phyloP scores from a whole-genome alignment of 2,888 invertebrate genomes.

The Temnothorax rugatulus region DNA sequence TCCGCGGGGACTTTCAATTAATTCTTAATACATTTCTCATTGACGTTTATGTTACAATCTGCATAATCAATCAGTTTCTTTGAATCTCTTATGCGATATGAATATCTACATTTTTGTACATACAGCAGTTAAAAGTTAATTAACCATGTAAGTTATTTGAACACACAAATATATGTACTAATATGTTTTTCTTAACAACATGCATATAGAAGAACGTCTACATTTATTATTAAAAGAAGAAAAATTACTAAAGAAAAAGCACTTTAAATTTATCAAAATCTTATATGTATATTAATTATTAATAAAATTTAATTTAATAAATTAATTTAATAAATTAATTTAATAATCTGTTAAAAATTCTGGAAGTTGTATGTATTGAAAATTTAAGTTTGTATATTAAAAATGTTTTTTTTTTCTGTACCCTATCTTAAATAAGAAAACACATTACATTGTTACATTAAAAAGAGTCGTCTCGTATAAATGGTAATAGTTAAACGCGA shows the following conservation, averaged over 20 bases:
- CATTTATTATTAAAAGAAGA: neutral
- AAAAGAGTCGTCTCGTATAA: neutral
- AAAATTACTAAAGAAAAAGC: neutral
- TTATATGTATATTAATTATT: neutral
- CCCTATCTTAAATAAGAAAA: neutral
- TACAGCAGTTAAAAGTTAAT: constrained; percentile 12
- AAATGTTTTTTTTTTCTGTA: neutral
- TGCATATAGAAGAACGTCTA: neutral
- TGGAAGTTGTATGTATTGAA: neutral
- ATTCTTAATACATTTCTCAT: constrained; percentile 55
- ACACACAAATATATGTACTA: neutral
- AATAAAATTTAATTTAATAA: constrained; percentile 7
- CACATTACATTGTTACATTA: neutral
- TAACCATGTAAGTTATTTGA: neutral
- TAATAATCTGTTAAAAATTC: neutral
- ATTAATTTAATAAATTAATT: no score
- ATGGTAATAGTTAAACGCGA: neutral
- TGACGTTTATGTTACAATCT: constrained; percentile 14
- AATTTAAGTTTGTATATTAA: neutral
- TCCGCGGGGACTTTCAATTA: constrained; percentile 50
- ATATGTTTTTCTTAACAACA: neutral
- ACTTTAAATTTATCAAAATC: neutral
- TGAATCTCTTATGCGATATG: neutral
- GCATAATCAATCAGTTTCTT: constrained; percentile 15
- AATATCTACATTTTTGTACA: constrained; percentile 5